Conservation (phyloP, 2,797 vertebrate genomes). For the Phataginus tetradactyla region DNA sequence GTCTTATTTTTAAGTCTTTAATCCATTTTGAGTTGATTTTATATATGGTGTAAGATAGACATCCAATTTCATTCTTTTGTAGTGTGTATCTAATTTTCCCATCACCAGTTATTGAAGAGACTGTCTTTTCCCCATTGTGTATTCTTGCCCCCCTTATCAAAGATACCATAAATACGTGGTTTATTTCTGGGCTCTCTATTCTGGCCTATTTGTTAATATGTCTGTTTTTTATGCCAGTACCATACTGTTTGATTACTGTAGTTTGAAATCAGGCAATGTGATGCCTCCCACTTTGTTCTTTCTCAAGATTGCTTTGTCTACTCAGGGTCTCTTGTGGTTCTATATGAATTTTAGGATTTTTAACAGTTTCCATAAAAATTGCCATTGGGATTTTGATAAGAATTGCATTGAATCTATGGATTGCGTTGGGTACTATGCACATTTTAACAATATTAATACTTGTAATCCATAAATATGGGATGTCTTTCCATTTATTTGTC, state of each 20-base stretch:
- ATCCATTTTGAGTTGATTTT: conserved; percentile 30
- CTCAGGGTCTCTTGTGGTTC: not conserved
- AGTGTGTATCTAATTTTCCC: not conserved
- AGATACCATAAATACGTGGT: not conserved
- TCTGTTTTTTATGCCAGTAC: not conserved
- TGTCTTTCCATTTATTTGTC: conserved; percentile 25
- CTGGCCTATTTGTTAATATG: not conserved
- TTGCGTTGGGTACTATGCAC: not conserved
- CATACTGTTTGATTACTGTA: not conserved
- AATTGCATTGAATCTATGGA: conserved; percentile 14
- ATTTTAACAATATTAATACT: not conserved
- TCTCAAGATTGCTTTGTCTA: not conserved
- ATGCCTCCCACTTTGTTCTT: conserved; percentile 23
- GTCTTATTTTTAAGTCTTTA: conserved; percentile 15
- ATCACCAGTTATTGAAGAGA: not conserved
- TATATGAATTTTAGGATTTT: not conserved
- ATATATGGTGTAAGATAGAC: not conserved
- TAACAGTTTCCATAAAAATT: not conserved
- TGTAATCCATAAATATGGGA: not conserved
- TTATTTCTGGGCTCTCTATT: conserved; percentile 8
- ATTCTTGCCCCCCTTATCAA: not conserved
- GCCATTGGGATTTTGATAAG: not conserved
- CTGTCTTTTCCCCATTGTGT: not conserved
- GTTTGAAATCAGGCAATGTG: conserved; percentile 21
- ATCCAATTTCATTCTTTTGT: not conserved